phyloP scores from a whole-genome alignment of 2,888 invertebrate genomes.

The Drosophila formosana region DNA sequence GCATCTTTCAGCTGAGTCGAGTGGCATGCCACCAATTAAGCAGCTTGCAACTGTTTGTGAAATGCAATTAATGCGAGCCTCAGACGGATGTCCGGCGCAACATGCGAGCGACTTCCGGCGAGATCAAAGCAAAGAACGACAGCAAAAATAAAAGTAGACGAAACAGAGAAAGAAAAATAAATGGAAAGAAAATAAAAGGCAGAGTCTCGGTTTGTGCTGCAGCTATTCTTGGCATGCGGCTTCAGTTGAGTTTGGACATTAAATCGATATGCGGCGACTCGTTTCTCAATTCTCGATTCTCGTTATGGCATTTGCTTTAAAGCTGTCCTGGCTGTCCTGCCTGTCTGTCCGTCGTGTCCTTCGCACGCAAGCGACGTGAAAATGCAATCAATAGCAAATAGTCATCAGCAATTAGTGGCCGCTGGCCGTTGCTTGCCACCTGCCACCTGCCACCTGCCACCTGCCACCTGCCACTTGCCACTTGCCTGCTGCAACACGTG shows the following conservation, averaged over 20 bases:
- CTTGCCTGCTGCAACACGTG: constrained; percentile 31
- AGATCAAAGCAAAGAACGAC: not conserved
- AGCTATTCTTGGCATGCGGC: constrained; percentile 30
- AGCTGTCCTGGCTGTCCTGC: constrained; percentile 1
- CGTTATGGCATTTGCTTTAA: constrained; percentile 9
- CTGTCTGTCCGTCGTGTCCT: constrained; percentile 25
- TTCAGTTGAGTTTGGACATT: constrained; percentile 25
- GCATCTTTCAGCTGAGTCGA: not conserved
- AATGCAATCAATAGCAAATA: constrained; percentile 75
- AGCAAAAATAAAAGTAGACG: not conserved
- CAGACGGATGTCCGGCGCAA: constrained; percentile 9
- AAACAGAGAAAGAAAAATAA: not conserved
- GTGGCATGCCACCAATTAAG: constrained; percentile 1
- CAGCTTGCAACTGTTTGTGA: constrained; percentile 11
- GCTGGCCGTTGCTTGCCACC: constrained; percentile 3
- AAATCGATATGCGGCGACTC: constrained; percentile 49
- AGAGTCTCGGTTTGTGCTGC: not conserved
- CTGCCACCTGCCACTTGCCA: constrained; percentile 10
- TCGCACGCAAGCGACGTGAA: constrained; percentile 57
- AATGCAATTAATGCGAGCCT: constrained; percentile 9
- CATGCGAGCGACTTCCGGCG: constrained; percentile 5
- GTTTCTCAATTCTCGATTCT: constrained; percentile 13
- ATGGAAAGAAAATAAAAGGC: not conserved
- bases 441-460: constrained; percentile 5
- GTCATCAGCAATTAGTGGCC: constrained; percentile 68